A percentile compares a stretch with the other conserved stretches of the same genome.
Conservation (phyloP, 1,140 invertebrate species). For the Drosophila mauritiana region DNA sequence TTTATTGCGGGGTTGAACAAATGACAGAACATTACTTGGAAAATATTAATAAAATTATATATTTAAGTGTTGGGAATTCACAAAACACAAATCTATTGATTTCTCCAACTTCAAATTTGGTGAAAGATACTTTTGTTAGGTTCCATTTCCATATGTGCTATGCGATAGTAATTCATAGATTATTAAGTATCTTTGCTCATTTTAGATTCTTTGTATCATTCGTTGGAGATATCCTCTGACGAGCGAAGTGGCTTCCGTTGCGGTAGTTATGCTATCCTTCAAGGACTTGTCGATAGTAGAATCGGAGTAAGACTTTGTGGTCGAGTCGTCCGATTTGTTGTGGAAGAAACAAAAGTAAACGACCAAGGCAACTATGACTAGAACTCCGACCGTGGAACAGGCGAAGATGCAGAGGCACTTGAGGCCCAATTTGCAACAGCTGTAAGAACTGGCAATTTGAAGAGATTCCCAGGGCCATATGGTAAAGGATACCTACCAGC, state of each 20-base stretch:
- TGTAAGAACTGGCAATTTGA: neutral
- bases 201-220: neutral
- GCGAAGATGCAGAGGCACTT: neutral
- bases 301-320: neutral
- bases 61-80: no score
- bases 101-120: no score
- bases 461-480: neutral
- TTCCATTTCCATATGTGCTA: no score
- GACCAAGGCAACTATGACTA: slow-evolving; percentile 4
- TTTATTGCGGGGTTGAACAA: no score
- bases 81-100: no score
- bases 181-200: neutral
- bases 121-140: no score
- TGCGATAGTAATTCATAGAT: no score
- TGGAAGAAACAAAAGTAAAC: slow-evolving; percentile 47
- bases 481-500: slow-evolving; percentile 32
- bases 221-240: neutral
- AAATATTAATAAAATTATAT: no score
- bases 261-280: neutral
- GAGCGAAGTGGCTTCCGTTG: neutral
- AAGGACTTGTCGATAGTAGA: neutral
- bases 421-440: slow-evolving; percentile 16
- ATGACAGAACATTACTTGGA: no score
- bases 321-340: slow-evolving; percentile 2
- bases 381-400: neutral